These are phyloP conservation scores for Gallinago media DNA, from an alignment of 2,113 vertebrate species.

Conservation along the genomic window DNA sequence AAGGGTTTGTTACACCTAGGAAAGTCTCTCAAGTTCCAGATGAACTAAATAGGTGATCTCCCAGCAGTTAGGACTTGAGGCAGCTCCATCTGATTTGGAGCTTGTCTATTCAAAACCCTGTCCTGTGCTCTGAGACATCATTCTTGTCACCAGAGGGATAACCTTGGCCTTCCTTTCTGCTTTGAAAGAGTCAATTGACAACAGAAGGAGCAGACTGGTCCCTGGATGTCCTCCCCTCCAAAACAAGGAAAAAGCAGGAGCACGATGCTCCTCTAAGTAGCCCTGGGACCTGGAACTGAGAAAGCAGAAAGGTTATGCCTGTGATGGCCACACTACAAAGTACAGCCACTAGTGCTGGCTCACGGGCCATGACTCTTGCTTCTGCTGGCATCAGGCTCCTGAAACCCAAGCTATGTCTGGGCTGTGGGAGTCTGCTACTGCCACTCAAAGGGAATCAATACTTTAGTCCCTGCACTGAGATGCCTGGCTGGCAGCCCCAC, in stretches of 20 bases:
- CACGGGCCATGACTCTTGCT: not conserved
- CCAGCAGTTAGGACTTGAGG: not conserved
- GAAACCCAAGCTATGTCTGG: conserved; percentile 33
- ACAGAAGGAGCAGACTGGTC: not conserved
- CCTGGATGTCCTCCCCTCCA: rapidly evolving
- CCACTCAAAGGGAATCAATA: conserved; percentile 46
- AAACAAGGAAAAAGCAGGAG: not conserved
- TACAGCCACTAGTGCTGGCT: not conserved
- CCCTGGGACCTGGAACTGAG: not conserved
- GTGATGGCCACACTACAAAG: not conserved
- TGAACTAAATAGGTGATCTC: not conserved
- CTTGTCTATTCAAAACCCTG: not conserved
- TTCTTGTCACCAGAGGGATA: not conserved
- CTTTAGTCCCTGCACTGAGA: not conserved
- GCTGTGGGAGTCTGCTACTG: conserved; percentile 47
- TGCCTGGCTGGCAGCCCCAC: not conserved
- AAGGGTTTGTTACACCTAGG: not conserved
- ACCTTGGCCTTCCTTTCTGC: not conserved
- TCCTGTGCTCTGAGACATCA: not conserved
- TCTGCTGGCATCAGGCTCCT: not conserved
- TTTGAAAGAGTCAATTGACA: rapidly evolving
- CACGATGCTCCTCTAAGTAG: not conserved
- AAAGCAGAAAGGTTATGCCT: not conserved
- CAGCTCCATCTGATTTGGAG: not conserved
- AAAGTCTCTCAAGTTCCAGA: not conserved